Conservation (phyloP, 2,113 vertebrate genomes). For the Cercocebus atys region DNA sequence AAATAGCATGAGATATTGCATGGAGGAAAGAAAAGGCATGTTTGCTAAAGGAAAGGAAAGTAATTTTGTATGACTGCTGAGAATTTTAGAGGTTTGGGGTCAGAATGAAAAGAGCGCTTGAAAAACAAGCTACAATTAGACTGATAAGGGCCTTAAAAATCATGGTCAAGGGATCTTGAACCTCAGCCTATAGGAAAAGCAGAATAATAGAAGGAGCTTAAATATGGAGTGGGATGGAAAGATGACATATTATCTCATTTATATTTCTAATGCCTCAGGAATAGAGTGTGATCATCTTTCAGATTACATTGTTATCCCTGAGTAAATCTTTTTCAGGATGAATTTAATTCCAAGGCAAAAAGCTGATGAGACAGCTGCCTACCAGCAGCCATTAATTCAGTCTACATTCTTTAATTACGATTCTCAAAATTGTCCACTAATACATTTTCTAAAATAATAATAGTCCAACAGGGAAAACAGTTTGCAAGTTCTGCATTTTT, state of each 20-base stretch:
- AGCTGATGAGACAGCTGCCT: neutral
- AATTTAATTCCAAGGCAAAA: slow-evolving; percentile 38
- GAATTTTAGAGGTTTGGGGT: neutral
- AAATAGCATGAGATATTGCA: neutral
- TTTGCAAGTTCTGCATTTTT: slow-evolving; percentile 5
- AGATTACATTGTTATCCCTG: neutral
- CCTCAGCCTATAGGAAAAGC: neutral
- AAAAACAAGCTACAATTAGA: neutral
- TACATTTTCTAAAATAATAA: slow-evolving; percentile 46
- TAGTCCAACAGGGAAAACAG: neutral
- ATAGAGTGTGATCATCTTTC: slow-evolving; percentile 26
- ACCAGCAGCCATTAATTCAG: slow-evolving; percentile 9
- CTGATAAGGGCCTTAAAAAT: neutral
- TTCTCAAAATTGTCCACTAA: slow-evolving; percentile 44
- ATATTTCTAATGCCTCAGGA: slow-evolving; percentile 11
- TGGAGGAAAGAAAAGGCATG: neutral
- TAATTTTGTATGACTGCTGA: neutral
- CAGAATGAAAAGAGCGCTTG: neutral
- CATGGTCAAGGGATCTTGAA: neutral
- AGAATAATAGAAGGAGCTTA: neutral
- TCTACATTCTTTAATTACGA: slow-evolving; percentile 20
- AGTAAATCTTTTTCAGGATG: slow-evolving; percentile 48
- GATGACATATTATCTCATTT: slow-evolving; percentile 10
- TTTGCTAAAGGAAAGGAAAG: neutral
- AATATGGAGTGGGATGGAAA: slow-evolving; percentile 7